Evolutionary conservation across 2,113 vertebrate genomes (phyloP).

Genomic region (Rutilus rutilus): DNA sequence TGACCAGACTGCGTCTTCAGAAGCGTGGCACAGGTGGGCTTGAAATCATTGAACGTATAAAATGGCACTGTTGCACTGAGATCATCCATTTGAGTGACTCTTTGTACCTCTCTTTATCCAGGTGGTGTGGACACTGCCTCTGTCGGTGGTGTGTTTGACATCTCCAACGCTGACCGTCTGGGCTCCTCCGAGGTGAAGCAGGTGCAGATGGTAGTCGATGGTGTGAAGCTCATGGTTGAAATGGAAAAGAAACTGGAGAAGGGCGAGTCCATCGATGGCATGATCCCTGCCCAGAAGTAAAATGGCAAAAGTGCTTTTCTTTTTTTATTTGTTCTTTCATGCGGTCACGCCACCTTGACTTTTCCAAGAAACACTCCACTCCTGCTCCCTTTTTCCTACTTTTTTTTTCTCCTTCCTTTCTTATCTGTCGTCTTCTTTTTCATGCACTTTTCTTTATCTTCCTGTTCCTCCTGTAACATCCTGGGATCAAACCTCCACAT

Average conservation of each 20-base stretch:
- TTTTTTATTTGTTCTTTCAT: slow-evolving; percentile 62
- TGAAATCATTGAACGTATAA: neutral
- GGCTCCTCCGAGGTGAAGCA: slow-evolving; percentile 93
- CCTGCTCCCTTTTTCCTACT: slow-evolving; percentile 53
- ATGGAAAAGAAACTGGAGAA: slow-evolving; percentile 99
- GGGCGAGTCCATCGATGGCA: slow-evolving; percentile 88
- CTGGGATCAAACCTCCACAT: slow-evolving; percentile 77
- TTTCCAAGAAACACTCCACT: slow-evolving; percentile 64
- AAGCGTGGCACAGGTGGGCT: slow-evolving; percentile 92
- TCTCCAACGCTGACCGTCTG: slow-evolving; percentile 95
- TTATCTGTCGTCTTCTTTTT: slow-evolving; percentile 44
- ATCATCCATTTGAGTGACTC: neutral
- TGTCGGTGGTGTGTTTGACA: slow-evolving; percentile 90
- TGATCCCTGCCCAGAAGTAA: slow-evolving; percentile 97
- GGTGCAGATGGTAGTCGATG: slow-evolving; percentile 96
- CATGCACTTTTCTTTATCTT: slow-evolving; percentile 44
- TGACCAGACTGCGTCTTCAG: slow-evolving; percentile 91
- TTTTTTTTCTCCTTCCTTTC: slow-evolving; percentile 51
- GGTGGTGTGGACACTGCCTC: slow-evolving; percentile 96
- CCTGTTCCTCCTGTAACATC: slow-evolving; percentile 72
- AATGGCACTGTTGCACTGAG: neutral
- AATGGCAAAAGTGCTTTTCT: slow-evolving; percentile 64
- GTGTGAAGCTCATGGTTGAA: slow-evolving; percentile 96
- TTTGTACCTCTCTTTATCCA: slow-evolving; percentile 56
- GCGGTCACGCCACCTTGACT: slow-evolving; percentile 62